Base-by-base conservation (phyloP, 2,888 invertebrate genomes). In the Noctua comes region DNA sequence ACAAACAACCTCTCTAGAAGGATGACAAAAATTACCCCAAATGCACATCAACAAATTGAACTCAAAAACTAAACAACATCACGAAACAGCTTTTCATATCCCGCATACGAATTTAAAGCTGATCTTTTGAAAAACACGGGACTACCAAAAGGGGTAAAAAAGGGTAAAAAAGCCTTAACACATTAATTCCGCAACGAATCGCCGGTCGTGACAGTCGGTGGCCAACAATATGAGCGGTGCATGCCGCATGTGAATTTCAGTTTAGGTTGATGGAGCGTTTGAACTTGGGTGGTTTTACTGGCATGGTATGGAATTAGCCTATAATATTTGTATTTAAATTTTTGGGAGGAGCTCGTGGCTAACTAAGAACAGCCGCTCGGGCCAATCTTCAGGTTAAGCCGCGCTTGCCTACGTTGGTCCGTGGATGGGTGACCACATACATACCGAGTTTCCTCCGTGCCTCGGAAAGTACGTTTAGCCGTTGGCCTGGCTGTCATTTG, bases 161-260 rank as follows among this genome's bases (percentile, higher is more conserved):
- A 76, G 72, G 31, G 51, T 48, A 57, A 80, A 89, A 91, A 91
- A 91, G 83, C 83, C 83, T 80, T 82, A 87, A 85, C 88, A 85
- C 89, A 92, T 91, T 92, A 91, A 90, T 92, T 91, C 88, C 81
- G 64, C 72, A 79, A 80, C 85, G 88, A 91, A 85, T 85, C 80
- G 89, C 86, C 85, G 86, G 88, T 88, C 88, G 90, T 93, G 93
- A 92, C 92, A 93, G 89, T 84, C 81, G 84, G 88, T 68, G 84
- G 89, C 90, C 90, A 91, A 93, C 94, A 94, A 93, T 93, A 92
- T 92, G 91, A 87, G 88, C 86, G 89, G 84, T 83, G 88, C 86
- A 86, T 76, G 86, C 88, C 88, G 90, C 91, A 91, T 93, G 93
- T 92, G 93, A 93, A 93, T 94, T 93, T 91, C 89, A 88, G 92